A percentile compares a stretch with the other conserved stretches of the same genome.
phyloP scores from a whole-genome alignment of 2,888 invertebrate species.

The Phyllotreta striolata region DNA sequence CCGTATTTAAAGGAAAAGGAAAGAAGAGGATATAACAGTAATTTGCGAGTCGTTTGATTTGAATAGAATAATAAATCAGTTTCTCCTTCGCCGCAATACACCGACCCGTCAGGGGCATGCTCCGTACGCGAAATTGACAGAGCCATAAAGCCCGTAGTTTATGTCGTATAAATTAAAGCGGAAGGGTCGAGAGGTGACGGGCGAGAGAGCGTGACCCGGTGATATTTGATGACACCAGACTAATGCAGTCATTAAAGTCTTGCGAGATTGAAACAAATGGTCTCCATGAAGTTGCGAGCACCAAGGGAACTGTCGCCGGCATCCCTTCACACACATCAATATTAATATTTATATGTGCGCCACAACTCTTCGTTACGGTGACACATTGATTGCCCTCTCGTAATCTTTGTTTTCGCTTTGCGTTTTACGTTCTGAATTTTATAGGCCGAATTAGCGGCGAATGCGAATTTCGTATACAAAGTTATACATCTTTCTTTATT shows the following conservation, averaged over 20 bases:
- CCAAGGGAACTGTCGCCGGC: slow-evolving; percentile 61
- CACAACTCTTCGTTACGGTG: slow-evolving; percentile 37
- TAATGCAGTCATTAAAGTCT: slow-evolving; percentile 56
- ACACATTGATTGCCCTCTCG: slow-evolving; percentile 36
- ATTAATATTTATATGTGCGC: slow-evolving; percentile 47
- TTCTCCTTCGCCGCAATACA: slow-evolving; percentile 15
- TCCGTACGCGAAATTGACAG: slow-evolving; percentile 32
- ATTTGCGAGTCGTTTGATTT: neutral
- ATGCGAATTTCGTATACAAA: too few relatives aligned
- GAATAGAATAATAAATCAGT: slow-evolving; percentile 20
- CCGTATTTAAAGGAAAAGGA: too few relatives aligned
- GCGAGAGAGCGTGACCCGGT: slow-evolving; percentile 47
- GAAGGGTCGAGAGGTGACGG: slow-evolving; percentile 42
- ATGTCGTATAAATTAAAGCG: slow-evolving; percentile 44
- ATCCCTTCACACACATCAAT: slow-evolving; percentile 64
- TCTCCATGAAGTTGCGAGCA: slow-evolving; percentile 52
- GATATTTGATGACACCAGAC: slow-evolving; percentile 51
- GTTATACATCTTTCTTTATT: too few relatives aligned
- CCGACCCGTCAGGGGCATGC: slow-evolving; percentile 8
- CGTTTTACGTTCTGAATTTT: too few relatives aligned
- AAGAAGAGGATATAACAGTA: too few relatives aligned
- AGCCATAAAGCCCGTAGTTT: slow-evolving; percentile 42
- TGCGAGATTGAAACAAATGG: slow-evolving; percentile 66
- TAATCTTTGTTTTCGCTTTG: slow-evolving; percentile 10
- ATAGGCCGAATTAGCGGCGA: too few relatives aligned